Base-by-base conservation (phyloP, 2,888 invertebrate species). In the Melikaiella ostensackeni region DNA sequence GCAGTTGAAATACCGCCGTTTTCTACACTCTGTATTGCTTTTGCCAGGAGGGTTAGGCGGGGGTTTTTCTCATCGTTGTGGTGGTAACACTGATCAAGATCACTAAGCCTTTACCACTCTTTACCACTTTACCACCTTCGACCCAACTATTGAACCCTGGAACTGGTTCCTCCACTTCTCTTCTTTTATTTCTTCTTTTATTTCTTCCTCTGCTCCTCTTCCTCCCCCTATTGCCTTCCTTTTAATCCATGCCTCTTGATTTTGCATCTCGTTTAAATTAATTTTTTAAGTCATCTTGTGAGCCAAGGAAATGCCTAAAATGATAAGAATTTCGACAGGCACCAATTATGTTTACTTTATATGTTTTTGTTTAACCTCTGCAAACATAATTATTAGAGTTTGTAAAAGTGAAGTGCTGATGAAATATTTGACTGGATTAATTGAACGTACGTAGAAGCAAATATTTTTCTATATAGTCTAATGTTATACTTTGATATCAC, bases 71-170 rank as follows among this genome's bases (percentile, higher is more conserved):
- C 75, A 59, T 78, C 79, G 76, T 78, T 62, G 73, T 79, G 80
- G 80, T 80, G 46, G 66, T 66, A 50, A 66, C 82, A 82, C 80
- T 79, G 81, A 78, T 79, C 82, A 81, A 82, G 77, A 80, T 82
- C 80, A 78, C 78, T 77, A 80, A 81, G 80, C 80, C 82, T 79
- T 77, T 80, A 77, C 82, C 82, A 82, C 82, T 79, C 80, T 82
- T 79, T 79, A 82, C 82, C 80, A 82, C 80, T 79, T 77, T 81
- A 77, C 82, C 82, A 82, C 82, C 82, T 82, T 82, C 82, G 80
- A 82, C 82, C 82, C 80, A 80, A 80, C 77, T 81, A 78, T 80
- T 82, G 82, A 82, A 82, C 82, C 80, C 82, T 82, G 79, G 19
- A 82, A 80, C 82, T 79, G 80, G 80, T 82, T 80, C 82, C 82